Base-by-base conservation (phyloP, 2,113 vertebrate species). In the Probosciger aterrimus region DNA sequence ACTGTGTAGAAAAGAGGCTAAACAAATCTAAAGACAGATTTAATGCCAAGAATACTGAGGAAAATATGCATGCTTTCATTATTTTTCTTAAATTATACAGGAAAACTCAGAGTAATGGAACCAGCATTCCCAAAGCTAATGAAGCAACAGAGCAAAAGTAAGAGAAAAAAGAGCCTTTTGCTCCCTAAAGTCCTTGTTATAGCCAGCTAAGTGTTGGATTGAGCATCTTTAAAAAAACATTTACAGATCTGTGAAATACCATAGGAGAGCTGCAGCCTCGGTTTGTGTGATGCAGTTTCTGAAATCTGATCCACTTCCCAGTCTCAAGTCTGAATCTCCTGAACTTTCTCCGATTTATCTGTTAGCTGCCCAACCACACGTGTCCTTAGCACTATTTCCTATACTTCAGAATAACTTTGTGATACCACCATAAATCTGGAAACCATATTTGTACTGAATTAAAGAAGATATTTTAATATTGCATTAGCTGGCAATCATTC, bases 181-280 rank as follows among this genome's bases (percentile, higher is more conserved):
- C 98, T 99, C 99, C 99, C 98, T 98, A 97, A 99, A 99, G 99
- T 98, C 98, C 98, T 99, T 98, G 98, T 99, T 99, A 99, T 96
- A 98, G 98, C 96, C 98, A 98, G 98, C 98, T 98, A 98, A 98
- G 98, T 97, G 98, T 95, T 97, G 97, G 98, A 98, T 98, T 98
- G 98, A 98, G 97, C 98, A 98, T 98, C 98, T 98, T 97, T 93
- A 98, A 97, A 98, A 98, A 97, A 98, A 98, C 98, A 98, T 97
- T 98, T 98, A 98, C 98, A 98, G 98, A 98, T 97, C 97, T 97
- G 97, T 97, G 96, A 98, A 96, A 97, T 97, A 95, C 98, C 95
- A 71, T 88, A 94, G 97, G 98, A 98, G 94, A 96, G 95, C 93
- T 97, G 95, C 97, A 98, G 97, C 97, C 97, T 97, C 98, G 93